Percentiles rank a stretch among this genome's conserved stretches.
These are phyloP conservation scores for Hyles lineata DNA, from an alignment of 2,888 invertebrate species.

Conservation along the genomic window DNA sequence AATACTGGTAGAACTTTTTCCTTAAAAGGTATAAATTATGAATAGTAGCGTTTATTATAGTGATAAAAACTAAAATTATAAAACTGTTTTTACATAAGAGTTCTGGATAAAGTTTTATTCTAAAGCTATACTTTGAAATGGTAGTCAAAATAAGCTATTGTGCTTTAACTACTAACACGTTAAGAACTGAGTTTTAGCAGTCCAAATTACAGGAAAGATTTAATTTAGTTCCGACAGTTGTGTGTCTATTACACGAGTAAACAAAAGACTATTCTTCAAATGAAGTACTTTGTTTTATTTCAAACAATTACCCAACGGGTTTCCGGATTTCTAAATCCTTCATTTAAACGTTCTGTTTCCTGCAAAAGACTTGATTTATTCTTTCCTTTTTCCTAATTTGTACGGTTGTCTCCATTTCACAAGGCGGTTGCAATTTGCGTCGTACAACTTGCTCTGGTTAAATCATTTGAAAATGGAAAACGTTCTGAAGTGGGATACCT, in stretches of 20 bases:
- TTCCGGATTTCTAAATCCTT: conserved; percentile 15
- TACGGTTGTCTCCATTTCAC: conserved; percentile 3
- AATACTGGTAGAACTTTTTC: too few species aligned
- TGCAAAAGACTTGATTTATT: conserved; percentile 14
- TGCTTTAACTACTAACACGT: too few species aligned
- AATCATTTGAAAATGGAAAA: conserved; percentile 3
- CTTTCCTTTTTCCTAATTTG: conserved; percentile 18
- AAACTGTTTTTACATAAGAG: too few species aligned
- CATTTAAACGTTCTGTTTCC: conserved; percentile 2
- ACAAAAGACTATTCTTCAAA: background rate
- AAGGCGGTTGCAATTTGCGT: conserved; percentile 7
- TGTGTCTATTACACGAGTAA: background rate
- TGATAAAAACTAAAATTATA: too few species aligned
- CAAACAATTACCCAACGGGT: conserved; percentile 12
- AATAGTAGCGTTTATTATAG: too few species aligned
- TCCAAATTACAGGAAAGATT: too few species aligned
- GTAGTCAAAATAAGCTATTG: too few species aligned
- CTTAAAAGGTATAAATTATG: too few species aligned
- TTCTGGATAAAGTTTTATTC: too few species aligned
- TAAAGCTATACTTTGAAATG: too few species aligned
- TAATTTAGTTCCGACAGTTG: background rate
- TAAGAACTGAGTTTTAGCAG: too few species aligned
- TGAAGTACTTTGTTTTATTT: background rate
- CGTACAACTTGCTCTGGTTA: background rate
- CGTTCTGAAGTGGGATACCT: background rate